A percentile compares a stretch with the other conserved stretches of the same genome.
These are phyloP conservation scores for Lasioglossum leucozonium DNA, from an alignment of 2,888 invertebrate genomes.

Conservation along the genomic window DNA sequence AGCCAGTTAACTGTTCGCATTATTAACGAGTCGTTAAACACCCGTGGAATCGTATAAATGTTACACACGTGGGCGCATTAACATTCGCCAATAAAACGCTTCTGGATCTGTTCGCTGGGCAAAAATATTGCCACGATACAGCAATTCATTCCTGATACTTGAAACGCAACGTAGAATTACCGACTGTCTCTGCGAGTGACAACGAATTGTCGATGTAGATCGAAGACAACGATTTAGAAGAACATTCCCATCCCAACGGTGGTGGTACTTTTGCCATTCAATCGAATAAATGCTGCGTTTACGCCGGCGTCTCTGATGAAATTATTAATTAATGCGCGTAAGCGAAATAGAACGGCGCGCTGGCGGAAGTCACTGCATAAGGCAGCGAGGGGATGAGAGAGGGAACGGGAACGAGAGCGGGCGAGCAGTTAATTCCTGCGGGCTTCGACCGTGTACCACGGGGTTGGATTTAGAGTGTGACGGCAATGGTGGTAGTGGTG, in stretches of 20 bases:
- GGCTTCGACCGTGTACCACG: conserved; percentile 59
- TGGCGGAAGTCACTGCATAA: conserved; percentile 64
- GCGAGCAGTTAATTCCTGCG: conserved; percentile 68
- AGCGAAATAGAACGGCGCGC: conserved; percentile 60
- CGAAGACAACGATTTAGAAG: not conserved
- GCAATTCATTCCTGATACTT: not conserved
- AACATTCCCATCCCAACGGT: accelerated
- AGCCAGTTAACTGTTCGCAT: conserved; percentile 64
- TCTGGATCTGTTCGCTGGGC: conserved; percentile 31
- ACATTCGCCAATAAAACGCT: conserved; percentile 56
- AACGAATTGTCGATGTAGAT: not conserved
- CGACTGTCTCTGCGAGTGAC: too few species aligned
- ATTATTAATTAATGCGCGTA: conserved; percentile 65
- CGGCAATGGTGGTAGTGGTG: conserved; percentile 25
- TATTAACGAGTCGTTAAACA: conserved; percentile 68
- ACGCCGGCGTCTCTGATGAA: not conserved
- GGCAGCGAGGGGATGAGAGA: conserved; percentile 28
- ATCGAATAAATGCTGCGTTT: conserved; percentile 9
- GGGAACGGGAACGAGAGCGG: conserved; percentile 2
- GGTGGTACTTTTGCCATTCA: not conserved
- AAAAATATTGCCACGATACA: not conserved
- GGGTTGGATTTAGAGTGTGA: conserved; percentile 62
- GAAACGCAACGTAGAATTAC: not conserved
- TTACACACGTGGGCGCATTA: conserved; percentile 47
- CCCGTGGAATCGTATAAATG: conserved; percentile 56